phyloP scores from a whole-genome alignment of 92 coral and sea anemone species.

The Palythoa grandiflora region DNA sequence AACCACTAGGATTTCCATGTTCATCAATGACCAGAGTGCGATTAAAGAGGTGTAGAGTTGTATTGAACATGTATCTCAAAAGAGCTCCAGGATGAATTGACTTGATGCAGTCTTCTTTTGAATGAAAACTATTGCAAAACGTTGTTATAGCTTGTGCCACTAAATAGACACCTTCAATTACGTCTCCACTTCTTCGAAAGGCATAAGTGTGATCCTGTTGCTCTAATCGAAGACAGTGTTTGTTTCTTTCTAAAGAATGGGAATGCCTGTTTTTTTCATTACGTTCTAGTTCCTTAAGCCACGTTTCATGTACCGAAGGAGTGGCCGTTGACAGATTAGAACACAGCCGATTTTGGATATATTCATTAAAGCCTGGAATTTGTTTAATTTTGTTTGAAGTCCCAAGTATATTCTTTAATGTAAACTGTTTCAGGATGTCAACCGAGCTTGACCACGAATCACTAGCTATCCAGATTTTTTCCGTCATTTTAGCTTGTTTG shows the following conservation, averaged over 20 bases:
- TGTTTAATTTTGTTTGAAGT: background rate
- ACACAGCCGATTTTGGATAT: constrained; percentile 5
- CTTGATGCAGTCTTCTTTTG: constrained; percentile 15
- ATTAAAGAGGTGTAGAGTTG: constrained; percentile 57
- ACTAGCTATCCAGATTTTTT: constrained; percentile 77
- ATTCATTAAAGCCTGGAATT: background rate
- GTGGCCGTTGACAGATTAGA: background rate
- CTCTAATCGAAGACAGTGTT: background rate
- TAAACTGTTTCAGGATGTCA: constrained; percentile 23
- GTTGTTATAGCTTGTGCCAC: constrained; percentile 48
- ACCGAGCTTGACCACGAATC: constrained; percentile 75
- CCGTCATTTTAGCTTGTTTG: constrained; percentile 50
- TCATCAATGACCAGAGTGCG: constrained; percentile 56
- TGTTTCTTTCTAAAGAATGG: background rate
- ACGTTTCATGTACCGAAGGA: background rate
- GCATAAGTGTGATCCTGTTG: background rate
- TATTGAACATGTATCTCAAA: constrained; percentile 57
- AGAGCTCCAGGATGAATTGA: constrained; percentile 57
- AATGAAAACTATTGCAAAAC: constrained; percentile 28
- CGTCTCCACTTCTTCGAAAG: constrained; percentile 40
- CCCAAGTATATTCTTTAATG: background rate
- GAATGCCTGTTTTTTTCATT: background rate
- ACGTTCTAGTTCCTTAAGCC: background rate
- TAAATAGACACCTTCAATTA: constrained; percentile 52
- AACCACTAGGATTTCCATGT: constrained; percentile 72